Conservation (phyloP, 2,113 vertebrate genomes). For the Eulemur rufifrons region DNA sequence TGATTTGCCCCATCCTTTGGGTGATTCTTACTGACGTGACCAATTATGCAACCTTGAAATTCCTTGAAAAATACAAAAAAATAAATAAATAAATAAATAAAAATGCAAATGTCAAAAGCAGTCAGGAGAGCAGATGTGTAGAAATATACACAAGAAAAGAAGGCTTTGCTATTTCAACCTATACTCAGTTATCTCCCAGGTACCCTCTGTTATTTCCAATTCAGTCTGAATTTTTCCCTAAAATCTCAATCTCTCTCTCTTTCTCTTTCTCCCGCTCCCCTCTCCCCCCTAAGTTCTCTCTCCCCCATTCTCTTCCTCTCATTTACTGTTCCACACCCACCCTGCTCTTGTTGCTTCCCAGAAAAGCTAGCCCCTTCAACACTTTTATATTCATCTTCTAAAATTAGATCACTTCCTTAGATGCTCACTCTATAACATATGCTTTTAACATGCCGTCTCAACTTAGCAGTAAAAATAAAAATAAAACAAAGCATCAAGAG, state of each 20-base stretch:
- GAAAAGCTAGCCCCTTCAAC: not conserved
- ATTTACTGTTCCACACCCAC: not conserved
- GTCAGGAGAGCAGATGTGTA: not conserved
- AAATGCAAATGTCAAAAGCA: not conserved
- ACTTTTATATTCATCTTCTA: not conserved
- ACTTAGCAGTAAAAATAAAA: constrained; percentile 23
- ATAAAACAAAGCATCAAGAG: constrained; percentile 52
- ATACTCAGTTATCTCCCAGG: not conserved
- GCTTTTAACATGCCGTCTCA: constrained; percentile 41
- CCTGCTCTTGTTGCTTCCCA: not conserved
- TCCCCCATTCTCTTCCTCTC: not conserved
- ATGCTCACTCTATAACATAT: not conserved
- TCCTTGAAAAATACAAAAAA: constrained; percentile 12
- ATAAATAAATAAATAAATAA: not conserved
- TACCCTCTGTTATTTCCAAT: not conserved
- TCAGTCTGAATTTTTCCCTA: not conserved
- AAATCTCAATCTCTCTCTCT: not conserved
- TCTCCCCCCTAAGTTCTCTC: not conserved
- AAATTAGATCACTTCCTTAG: constrained; percentile 3
- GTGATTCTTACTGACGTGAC: constrained; percentile 9
- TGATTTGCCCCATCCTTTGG: not conserved
- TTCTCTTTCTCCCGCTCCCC: not conserved
- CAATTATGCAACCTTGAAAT: constrained; percentile 11
- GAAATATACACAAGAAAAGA: not conserved
- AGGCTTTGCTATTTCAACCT: not conserved